Conservation (phyloP, 2,113 vertebrate species). For the Microtus montanus region DNA sequence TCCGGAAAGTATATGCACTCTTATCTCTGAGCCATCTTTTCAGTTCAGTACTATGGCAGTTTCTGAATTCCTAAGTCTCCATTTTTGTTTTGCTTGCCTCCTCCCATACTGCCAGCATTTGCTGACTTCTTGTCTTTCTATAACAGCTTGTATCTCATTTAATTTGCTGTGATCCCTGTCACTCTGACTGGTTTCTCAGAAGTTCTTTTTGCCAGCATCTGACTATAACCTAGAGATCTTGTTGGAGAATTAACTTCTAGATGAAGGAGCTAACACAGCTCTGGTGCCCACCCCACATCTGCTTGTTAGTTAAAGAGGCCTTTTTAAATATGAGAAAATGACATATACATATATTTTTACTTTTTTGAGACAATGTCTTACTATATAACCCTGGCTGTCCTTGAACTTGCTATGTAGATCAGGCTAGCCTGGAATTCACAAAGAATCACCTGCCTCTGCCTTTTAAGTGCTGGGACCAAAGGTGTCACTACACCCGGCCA, state of each 20-base stretch:
- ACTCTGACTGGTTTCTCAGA: conserved; percentile 16
- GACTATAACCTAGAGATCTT: background rate
- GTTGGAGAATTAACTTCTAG: background rate
- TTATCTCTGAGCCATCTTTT: background rate
- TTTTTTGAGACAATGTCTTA: background rate
- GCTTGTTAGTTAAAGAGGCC: background rate
- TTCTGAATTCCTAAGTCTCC: conserved; percentile 36
- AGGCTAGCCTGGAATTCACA: background rate
- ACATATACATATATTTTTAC: background rate
- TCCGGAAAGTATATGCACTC: background rate
- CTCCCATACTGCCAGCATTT: conserved; percentile 24
- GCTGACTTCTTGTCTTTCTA: conserved; percentile 32
- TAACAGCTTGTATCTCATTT: conserved; percentile 20
- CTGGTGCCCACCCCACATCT: background rate
- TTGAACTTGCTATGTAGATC: background rate
- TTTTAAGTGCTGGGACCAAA: background rate
- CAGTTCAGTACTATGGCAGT: background rate
- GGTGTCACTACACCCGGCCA: background rate
- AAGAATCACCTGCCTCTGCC: background rate
- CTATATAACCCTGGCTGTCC: background rate
- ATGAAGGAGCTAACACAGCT: conserved; percentile 2
- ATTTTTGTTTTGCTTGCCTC: conserved; percentile 51
- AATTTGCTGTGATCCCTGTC: conserved; percentile 38
- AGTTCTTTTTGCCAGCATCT: conserved; percentile 50
- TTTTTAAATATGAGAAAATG: background rate